Base-by-base conservation (phyloP, 2,113 vertebrate species). In the Grus americana region DNA sequence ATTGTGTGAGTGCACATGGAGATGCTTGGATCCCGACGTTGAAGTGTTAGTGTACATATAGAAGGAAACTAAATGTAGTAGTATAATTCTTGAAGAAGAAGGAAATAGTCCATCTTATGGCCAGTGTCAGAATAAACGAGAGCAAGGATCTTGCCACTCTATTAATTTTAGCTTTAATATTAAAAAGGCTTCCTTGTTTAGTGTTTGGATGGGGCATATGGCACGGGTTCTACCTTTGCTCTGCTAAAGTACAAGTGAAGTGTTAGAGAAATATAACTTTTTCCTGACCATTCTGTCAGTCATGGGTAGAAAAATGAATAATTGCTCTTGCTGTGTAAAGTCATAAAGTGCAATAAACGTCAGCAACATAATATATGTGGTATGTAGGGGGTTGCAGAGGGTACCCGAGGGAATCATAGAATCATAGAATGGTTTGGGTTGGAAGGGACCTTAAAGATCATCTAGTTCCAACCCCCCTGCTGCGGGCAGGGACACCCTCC, bases 331-430 rank as follows among this genome's bases (percentile, higher is more conserved):
- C 62, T 66, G 34, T 38, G 8, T 73, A 23, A 70, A 65, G 38
- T 54, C 58, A 54, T 7, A 42, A 27, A 80, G 47, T 47, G 19
- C 46, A 80, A 2, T 78, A 59, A 76, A 79, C 3, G 3, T 49
- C 55, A 76, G 29, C 38, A 89, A 14, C 21, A 5, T 55, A 32
- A 22, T 47, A 22, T 47, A 8, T 19, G 44, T 52, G 19, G 7
- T 74, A 5, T 2, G 1, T 4, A 63, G n/a, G 29, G 44, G 12
- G 27, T 71, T 2, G 4, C 0, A 0, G 42, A 21, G 32, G 23
- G 24, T 61, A 57, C 12, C 6, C 0, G 0, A 44, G 50, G 15
- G 38, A 38, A 38, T 38, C 38, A 38, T 38, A 38, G 38, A 38
- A 38, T 38, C 38, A 38, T 38, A 38, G 38, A 38, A 38, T 38